These are phyloP conservation scores for Cistogaster globosa DNA, from an alignment of 2,888 invertebrate genomes.

Conservation along the genomic window DNA sequence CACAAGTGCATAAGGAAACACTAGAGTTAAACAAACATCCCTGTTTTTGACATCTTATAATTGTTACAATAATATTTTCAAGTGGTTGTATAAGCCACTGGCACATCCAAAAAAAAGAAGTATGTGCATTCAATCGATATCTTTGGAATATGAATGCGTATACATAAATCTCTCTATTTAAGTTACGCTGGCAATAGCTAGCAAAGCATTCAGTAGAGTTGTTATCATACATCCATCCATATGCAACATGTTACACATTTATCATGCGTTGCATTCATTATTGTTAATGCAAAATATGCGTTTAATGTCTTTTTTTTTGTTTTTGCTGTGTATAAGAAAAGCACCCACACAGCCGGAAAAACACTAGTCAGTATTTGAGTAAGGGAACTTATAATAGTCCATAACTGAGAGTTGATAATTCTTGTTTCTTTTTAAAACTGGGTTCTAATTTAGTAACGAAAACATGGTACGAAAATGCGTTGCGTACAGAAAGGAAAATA, in stretches of 20 bases:
- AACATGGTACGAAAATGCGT: too few relatives aligned
- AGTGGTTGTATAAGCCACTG: slow-evolving; percentile 44
- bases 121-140: slow-evolving; percentile 8
- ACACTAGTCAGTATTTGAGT: not conserved
- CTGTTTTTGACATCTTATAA: slow-evolving; percentile 20
- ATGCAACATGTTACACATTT: slow-evolving; percentile 38
- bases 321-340: not conserved
- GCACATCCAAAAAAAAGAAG: not conserved
- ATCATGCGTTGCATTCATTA: slow-evolving; percentile 15
- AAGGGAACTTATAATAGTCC: not conserved
- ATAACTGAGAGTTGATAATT: too few relatives aligned
- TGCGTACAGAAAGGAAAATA: too few relatives aligned
- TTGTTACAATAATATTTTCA: slow-evolving; percentile 20
- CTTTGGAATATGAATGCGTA: slow-evolving; percentile 8
- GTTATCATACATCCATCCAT: slow-evolving; percentile 6
- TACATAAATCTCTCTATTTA: not conserved
- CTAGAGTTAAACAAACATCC: slow-evolving; percentile 16
- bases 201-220: slow-evolving; percentile 22
- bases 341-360: slow-evolving; percentile 11
- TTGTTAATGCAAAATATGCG: slow-evolving; percentile 44
- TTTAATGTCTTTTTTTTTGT: not conserved
- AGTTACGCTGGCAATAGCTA: slow-evolving; percentile 25
- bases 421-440: too few relatives aligned
- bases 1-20: slow-evolving; percentile 1
- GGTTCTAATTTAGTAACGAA: too few relatives aligned